Percentiles rank a stretch among this genome's conserved stretches.
Conservation (phyloP, 2,113 vertebrate species). For the Anser cygnoides region DNA sequence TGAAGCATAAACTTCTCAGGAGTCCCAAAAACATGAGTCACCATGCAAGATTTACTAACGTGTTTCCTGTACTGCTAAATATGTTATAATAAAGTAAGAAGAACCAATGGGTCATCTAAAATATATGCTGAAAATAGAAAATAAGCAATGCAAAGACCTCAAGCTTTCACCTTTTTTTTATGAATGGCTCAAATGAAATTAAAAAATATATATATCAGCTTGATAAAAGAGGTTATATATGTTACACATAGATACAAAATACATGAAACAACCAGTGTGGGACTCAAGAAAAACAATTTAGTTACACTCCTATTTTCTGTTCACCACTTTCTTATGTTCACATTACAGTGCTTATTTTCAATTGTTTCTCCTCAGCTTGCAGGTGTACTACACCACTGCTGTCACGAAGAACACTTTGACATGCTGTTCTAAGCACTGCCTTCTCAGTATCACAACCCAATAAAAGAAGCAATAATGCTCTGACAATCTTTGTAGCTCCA, state of each 20-base stretch:
- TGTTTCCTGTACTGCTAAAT: slow-evolving; percentile 24
- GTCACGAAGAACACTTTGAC: neutral
- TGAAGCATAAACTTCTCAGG: neutral
- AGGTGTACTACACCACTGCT: neutral
- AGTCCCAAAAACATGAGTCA: neutral
- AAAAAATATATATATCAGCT: neutral
- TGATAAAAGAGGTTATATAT: neutral
- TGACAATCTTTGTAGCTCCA: neutral
- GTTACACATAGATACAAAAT: neutral
- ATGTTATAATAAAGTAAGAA: slow-evolving; percentile 28
- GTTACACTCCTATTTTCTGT: neutral
- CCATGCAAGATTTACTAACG: slow-evolving; percentile 8
- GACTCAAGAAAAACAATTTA: neutral
- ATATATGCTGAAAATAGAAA: neutral
- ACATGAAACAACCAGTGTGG: neutral
- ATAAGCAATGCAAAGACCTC: neutral
- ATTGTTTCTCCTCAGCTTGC: neutral
- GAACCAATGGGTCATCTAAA: neutral
- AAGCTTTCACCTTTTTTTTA: neutral
- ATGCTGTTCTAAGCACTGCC: neutral
- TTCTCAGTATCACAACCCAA: neutral
- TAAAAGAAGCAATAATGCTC: neutral
- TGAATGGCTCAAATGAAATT: neutral
- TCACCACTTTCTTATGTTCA: neutral
- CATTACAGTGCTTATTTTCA: neutral